phyloP scores from a whole-genome alignment of 2,113 vertebrate species.

The crab-eating macaque (Macaca fascicularis) region T2T-MFA8v1.1 NC_088381.1:96408501-96409000 shows the following conservation, averaged over 20 bases:
- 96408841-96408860: background rate
- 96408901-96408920: background rate
- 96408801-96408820: conserved; percentile 60
- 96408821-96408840: conserved; percentile 47
- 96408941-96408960: background rate
- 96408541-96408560: conserved; percentile 51
- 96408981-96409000: background rate
- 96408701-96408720: conserved; percentile 76
- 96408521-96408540: conserved; percentile 57
- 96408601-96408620: conserved; percentile 63
- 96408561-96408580: conserved; percentile 65
- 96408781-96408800: conserved; percentile 69
- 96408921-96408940: conserved; percentile 45
- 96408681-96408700: conserved; percentile 73
- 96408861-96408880: background rate
- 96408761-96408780: conserved; percentile 75
- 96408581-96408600: conserved; percentile 59
- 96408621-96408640: conserved; percentile 68
- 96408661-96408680: conserved; percentile 72
- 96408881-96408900: background rate
- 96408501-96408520: conserved; percentile 50
- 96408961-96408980: conserved; percentile 1
- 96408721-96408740: conserved; percentile 71
- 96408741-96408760: conserved; percentile 70
- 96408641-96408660: conserved; percentile 67